Conservation (phyloP, 2,888 invertebrate species). For the Sphaerophoria taeniata region DNA sequence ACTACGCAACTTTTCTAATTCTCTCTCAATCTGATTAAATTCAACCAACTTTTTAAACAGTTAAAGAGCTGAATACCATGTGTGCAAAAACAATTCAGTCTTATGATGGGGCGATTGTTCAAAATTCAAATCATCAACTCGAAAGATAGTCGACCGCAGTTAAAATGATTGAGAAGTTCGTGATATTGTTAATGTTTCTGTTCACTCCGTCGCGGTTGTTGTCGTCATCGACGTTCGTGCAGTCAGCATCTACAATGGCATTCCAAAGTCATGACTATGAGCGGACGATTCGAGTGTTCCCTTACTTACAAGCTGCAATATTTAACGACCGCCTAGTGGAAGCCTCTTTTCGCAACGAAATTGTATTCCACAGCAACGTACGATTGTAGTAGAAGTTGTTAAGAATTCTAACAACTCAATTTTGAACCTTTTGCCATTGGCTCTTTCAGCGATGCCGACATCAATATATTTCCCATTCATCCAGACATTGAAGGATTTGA, state of each 20-base stretch:
- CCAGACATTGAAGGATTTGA: constrained; percentile 79
- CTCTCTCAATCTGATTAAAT: too few relatives aligned
- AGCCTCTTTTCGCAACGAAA: constrained; percentile 50
- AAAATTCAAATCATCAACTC: constrained; percentile 23
- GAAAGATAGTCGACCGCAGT: constrained; percentile 45
- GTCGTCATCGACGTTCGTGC: constrained; percentile 4
- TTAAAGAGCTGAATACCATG: too few relatives aligned
- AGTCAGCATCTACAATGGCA: constrained; percentile 20
- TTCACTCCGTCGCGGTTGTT: too few relatives aligned
- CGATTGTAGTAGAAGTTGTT: constrained; percentile 49
- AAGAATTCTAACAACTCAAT: constrained; percentile 63
- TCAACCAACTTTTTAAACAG: too few relatives aligned
- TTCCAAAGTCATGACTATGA: constrained; percentile 43
- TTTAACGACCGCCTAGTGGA: constrained; percentile 38
- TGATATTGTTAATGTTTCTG: constrained; percentile 49
- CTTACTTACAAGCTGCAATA: constrained; percentile 50
- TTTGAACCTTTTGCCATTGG: constrained; percentile 50
- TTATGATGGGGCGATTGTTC: too few relatives aligned
- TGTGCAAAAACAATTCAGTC: too few relatives aligned
- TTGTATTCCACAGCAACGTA: constrained; percentile 44
- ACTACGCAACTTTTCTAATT: too few relatives aligned
- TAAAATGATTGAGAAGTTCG: constrained; percentile 63
- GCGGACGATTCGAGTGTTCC: constrained; percentile 47
- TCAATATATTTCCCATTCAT: constrained; percentile 78
- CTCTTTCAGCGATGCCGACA: constrained; percentile 74